Percentiles rank a stretch among this genome's conserved stretches.
Evolutionary conservation across 2,113 vertebrate species (phyloP).

Genomic region (Megaceryle maxima): DNA sequence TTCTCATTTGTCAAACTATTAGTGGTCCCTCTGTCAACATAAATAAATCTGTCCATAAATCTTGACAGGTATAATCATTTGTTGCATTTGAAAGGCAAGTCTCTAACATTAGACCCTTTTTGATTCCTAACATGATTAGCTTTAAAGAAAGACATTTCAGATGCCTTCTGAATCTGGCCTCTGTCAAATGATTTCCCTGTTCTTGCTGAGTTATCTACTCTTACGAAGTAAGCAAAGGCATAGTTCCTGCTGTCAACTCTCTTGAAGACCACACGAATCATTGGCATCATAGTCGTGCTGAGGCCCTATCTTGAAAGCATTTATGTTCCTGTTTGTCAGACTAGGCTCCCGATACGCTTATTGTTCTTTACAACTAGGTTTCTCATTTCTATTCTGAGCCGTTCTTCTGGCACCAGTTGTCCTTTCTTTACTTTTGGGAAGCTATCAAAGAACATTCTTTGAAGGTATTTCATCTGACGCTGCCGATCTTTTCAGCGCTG

Average conservation of each 20-base stretch:
- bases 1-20: slow-evolving; percentile 79
- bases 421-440: slow-evolving; percentile 35
- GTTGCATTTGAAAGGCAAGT: slow-evolving; percentile 80
- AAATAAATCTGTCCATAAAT: slow-evolving; percentile 84
- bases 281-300: neutral
- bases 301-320: neutral
- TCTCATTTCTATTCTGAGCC: slow-evolving; percentile 1
- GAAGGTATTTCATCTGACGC: slow-evolving; percentile 38
- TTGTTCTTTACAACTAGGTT: slow-evolving; percentile 22
- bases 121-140: slow-evolving; percentile 79
- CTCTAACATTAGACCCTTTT: slow-evolving; percentile 77
- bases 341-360: neutral
- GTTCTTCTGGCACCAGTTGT: slow-evolving; percentile 8
- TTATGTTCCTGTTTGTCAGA: slow-evolving; percentile 27
- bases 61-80: slow-evolving; percentile 81
- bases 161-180: slow-evolving; percentile 77
- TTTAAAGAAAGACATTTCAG: slow-evolving; percentile 74
- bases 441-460: neutral
- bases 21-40: slow-evolving; percentile 79
- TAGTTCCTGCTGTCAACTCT: slow-evolving; percentile 67
- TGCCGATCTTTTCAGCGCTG: neutral
- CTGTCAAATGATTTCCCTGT: slow-evolving; percentile 74
- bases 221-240: slow-evolving; percentile 63
- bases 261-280: slow-evolving; percentile 52
- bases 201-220: slow-evolving; percentile 73